Evolutionary conservation across 2,797 vertebrate species (phyloP), one percentile per base, ranked within the genome.

Genomic region (Podarcis lilfordi): DNA sequence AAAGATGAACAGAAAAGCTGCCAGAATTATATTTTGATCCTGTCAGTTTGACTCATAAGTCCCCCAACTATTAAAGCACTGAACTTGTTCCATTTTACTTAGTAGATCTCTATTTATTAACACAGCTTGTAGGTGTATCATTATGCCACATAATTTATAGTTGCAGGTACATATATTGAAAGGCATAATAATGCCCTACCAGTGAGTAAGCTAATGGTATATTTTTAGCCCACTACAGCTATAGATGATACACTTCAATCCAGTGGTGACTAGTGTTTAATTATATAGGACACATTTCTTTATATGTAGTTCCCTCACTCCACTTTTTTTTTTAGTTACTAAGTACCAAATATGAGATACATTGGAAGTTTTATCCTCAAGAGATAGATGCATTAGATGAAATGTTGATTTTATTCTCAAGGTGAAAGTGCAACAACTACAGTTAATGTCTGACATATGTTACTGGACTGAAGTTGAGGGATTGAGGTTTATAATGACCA

Each of bases 181-280:
- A 88, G 1, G 8, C 86, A 91, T 10, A 89, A 82, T 75, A 88
- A 90, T 27, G 68, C 80, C 29, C 68, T 89, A 80, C 17, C 87
- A 89, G 2, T 69, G 59, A 86, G 81, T 85, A n/a, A 10, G 1
- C 0, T 77, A 89, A 61, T 25, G 32, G n/a, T 9, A 21, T 92
- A 93, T 92, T 93, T 95, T 93, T 92, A 94, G 21, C 15, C 69
- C 21, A 3, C 43, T 88, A 21, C 64, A 64, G 29, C 45, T 75
- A 85, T 9, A 50, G 69, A 84, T 66, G 69, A 64, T 7, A 25
- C 86, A 59, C 27, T 43, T 80, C 37, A 74, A 72, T 80, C 37
- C n/a, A 80, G 7, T 68, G 71, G 69, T 64, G 82, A 85, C 82
- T 89, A 85, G 25, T 66, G 25, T 64, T 87, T 90, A 91, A 89